Base-by-base conservation (phyloP, 1,140 invertebrate species). In the Drosophila kepulauana region DNA sequence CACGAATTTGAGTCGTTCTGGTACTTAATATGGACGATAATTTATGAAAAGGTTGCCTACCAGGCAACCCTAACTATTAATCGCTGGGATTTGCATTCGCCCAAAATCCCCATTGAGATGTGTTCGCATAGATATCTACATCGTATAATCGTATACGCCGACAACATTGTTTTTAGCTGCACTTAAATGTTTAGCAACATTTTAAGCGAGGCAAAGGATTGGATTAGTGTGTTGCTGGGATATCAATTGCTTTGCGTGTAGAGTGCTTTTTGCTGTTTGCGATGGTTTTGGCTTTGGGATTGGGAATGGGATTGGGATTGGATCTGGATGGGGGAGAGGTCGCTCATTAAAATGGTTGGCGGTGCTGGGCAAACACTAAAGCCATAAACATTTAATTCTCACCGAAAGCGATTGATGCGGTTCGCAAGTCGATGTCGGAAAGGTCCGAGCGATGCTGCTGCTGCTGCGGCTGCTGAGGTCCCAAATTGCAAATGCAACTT, bases 401-500 rank as follows among this genome's bases (percentile, higher is more conserved):
- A 87, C 82, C 80, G 63, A 87, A 80, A 77, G 82, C 80, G 80
- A 88, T 88, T 88, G 80, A 86, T 86, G 82, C 82, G 61, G 78
- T 74, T 41, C 46, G 45, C 43, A 59, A 25, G 35, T 38, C 35
- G 35, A 38, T 38, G 56, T 61, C 28, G 48, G 35, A 41, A 38
- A 16, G 51, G 74, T 75, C 10, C 35, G 35, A 10, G 7, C 35
- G 69, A 63, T 71, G 41, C 61, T 80, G 65, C 66, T 80, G 65
- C 66, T 25, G 20, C 20, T 4, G 69, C 67, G 67, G 41, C 61
- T 80, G 65, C 70, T 71, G 78, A 52, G 62, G 78, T 81, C 76
- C 84, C 85, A 82, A 87, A 87, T 87, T 87, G 84, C 80, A 87
- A 87, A 87, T 87, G 80, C 74, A 84, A 87, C 84, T 88, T 87